A percentile compares a stretch with the other conserved stretches of the same genome.
Conservation (phyloP, 2,113 vertebrate genomes). For the Rhea americana region DNA sequence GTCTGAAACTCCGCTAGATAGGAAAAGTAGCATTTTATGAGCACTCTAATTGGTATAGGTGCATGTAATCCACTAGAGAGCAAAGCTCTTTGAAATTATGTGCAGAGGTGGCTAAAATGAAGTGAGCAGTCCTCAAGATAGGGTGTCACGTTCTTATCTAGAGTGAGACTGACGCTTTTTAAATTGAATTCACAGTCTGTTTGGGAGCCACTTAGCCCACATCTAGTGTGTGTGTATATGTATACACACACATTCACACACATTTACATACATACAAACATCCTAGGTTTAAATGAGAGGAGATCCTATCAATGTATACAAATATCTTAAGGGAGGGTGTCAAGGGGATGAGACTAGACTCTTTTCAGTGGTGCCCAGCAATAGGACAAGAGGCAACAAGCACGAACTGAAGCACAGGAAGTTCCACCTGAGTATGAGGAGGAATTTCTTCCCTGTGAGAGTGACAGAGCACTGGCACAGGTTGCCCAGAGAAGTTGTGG, state of each 20-base stretch:
- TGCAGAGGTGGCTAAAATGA: neutral
- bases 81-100: neutral
- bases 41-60: fast-evolving
- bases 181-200: neutral
- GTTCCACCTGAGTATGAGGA: no score
- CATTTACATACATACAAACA: neutral
- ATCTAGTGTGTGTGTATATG: fast-evolving
- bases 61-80: neutral
- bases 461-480: no score
- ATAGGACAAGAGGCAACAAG: no score
- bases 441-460: no score
- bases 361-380: no score
- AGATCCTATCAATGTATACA: no score
- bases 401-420: no score
- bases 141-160: neutral
- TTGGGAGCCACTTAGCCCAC: neutral
- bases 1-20: neutral
- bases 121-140: neutral
- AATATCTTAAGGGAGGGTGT: no score
- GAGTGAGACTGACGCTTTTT: neutral
- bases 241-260: no score
- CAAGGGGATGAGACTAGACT: no score
- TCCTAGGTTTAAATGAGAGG: neutral
- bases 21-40: neutral
- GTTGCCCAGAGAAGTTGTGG: no score